Evolutionary conservation across 2,113 vertebrate species (phyloP).

Genomic region (Odontophorus gujanensis): DNA sequence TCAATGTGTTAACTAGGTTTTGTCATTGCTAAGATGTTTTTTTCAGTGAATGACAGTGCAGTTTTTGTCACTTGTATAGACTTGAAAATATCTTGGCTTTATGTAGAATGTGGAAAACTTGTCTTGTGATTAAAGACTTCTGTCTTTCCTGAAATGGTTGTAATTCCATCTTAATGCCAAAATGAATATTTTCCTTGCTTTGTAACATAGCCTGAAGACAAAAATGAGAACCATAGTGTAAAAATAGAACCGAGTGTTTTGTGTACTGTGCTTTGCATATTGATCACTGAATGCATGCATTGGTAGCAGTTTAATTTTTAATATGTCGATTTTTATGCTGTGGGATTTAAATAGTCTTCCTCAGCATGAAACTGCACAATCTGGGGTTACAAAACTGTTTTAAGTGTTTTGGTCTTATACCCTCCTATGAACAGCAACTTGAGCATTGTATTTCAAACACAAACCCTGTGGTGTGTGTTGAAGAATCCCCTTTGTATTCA

Average conservation of each 20-base stretch:
- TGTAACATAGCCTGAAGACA: neutral
- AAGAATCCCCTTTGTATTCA: neutral
- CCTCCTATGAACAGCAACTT: neutral
- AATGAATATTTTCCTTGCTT: neutral
- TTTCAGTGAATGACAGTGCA: neutral
- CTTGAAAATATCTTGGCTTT: neutral
- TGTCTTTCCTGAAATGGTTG: neutral
- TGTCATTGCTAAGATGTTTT: neutral
- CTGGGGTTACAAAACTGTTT: neutral
- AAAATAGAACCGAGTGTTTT: neutral
- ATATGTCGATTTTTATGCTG: neutral
- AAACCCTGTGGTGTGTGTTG: neutral
- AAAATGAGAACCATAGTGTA: neutral
- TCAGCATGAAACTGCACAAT: neutral
- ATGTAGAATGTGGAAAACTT: neutral
- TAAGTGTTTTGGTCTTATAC: neutral
- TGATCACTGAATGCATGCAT: neutral
- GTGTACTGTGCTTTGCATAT: neutral
- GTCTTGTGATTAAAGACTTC: neutral
- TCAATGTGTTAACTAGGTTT: neutral
- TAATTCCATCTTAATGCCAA: neutral
- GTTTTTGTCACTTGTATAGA: neutral
- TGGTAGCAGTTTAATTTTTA: conserved; percentile 46
- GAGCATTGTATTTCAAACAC: neutral
- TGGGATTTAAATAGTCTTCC: neutral